Conservation (phyloP, 2,113 vertebrate species). For the Scomber scombrus region DNA sequence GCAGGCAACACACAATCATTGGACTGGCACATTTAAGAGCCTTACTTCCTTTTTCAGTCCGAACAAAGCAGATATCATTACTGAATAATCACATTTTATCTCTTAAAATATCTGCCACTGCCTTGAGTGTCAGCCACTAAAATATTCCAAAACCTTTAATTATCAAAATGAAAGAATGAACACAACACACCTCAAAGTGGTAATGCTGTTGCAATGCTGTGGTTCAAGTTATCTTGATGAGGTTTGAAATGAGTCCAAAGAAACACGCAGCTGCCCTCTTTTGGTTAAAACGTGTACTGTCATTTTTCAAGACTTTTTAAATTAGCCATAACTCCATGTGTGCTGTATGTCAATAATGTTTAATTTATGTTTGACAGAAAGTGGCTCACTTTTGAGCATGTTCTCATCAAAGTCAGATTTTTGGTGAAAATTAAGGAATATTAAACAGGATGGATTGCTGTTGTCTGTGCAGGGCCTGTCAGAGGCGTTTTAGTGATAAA, state of each 20-base stretch:
- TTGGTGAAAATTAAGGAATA: background rate
- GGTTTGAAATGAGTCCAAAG: background rate
- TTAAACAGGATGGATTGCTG: background rate
- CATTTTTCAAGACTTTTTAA: background rate
- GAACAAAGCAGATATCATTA: background rate
- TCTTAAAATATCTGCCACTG: background rate
- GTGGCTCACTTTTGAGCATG: background rate
- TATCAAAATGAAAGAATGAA: background rate
- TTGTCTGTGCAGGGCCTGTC: background rate
- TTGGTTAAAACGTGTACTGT: slow-evolving; percentile 1
- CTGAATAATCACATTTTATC: background rate
- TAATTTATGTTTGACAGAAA: background rate
- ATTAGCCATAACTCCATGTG: background rate
- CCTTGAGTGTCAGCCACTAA: background rate
- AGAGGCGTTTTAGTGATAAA: slow-evolving; percentile 11
- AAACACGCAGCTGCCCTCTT: slow-evolving; percentile 34
- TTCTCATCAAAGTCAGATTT: background rate
- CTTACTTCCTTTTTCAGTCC: too few relatives aligned
- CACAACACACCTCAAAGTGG: background rate
- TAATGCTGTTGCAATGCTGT: background rate
- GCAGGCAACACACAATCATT: too few relatives aligned
- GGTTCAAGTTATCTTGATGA: background rate
- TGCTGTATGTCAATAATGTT: background rate
- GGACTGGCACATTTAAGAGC: background rate
- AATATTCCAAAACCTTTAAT: background rate